Conservation (phyloP, 2,888 invertebrate species). For the Bembecia ichneumoniformis region DNA sequence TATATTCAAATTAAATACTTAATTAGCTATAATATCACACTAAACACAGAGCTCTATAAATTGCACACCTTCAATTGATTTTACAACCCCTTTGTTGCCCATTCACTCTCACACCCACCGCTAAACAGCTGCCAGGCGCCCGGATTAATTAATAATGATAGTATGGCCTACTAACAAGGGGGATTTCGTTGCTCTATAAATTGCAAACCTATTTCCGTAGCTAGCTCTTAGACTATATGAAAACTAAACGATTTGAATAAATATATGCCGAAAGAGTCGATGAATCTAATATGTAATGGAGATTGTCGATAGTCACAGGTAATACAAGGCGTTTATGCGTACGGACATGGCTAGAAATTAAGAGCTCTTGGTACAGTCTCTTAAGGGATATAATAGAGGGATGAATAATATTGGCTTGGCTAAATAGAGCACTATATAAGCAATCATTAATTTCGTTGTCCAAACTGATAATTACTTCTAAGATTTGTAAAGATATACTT, state of each 20-base stretch:
- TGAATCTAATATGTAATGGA: slow-evolving; percentile 17
- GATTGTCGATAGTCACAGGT: slow-evolving; percentile 14
- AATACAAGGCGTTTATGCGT: slow-evolving; percentile 13
- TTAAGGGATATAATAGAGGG: slow-evolving; percentile 14
- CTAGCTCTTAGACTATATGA: too few relatives aligned
- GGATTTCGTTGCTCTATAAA: too few relatives aligned
- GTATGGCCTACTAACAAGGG: too few relatives aligned
- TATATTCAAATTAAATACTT: too few relatives aligned
- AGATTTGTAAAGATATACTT: background rate
- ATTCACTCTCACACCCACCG: too few relatives aligned
- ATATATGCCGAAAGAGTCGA: slow-evolving; percentile 15
- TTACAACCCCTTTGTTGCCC: too few relatives aligned
- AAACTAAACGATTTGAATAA: slow-evolving; percentile 16
- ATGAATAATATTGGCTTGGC: slow-evolving; percentile 17
- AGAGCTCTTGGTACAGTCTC: slow-evolving; percentile 15
- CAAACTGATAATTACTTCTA: slow-evolving; percentile 2
- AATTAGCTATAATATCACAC: too few relatives aligned
- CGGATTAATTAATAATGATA: too few relatives aligned
- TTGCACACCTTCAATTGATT: too few relatives aligned
- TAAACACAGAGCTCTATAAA: too few relatives aligned
- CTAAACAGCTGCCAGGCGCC: too few relatives aligned
- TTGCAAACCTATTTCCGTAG: too few relatives aligned
- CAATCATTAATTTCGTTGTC: slow-evolving; percentile 17
- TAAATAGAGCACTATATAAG: slow-evolving; percentile 15
- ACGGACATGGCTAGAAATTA: slow-evolving; percentile 10